A percentile compares a stretch with the other conserved stretches of the same genome.
These are phyloP conservation scores for Rhyacichthys aspro DNA, from an alignment of 2,797 vertebrate genomes.

Conservation along the genomic window DNA sequence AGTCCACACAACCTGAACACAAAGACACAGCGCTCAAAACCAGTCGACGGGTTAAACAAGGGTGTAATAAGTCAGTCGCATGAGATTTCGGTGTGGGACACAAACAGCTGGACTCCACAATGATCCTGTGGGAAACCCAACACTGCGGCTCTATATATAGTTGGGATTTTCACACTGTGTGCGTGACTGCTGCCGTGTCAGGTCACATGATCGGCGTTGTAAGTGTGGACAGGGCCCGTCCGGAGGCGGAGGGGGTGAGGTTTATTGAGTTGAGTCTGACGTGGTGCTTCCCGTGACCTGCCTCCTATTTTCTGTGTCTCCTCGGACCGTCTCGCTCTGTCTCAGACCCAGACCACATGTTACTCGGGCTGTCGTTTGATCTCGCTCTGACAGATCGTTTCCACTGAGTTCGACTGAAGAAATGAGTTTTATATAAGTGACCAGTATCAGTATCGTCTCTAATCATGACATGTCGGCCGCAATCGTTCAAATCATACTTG, in stretches of 20 bases:
- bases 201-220: conserved; percentile 76
- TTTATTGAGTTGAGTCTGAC: conserved; percentile 69
- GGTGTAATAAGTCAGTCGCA: conserved; percentile 29
- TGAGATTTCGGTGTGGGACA: conserved; percentile 47
- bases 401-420: conserved; percentile 47
- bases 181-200: conserved; percentile 66
- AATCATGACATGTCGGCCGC: conserved; percentile 9
- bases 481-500: too few relatives aligned
- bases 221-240: conserved; percentile 45
- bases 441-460: conserved; percentile 46
- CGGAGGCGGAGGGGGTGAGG: conserved; percentile 43
- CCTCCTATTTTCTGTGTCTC: conserved; percentile 64
- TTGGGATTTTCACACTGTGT: conserved; percentile 69
- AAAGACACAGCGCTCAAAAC: conserved; percentile 9
- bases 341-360: conserved; percentile 60
- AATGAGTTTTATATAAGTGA: conserved; percentile 58
- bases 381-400: conserved; percentile 41
- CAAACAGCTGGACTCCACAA: conserved; percentile 61
- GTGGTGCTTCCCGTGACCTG: conserved; percentile 69
- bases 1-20: conserved; percentile 7
- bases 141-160: conserved; percentile 76
- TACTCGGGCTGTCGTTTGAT: conserved; percentile 69
- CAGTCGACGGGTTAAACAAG: conserved; percentile 12
- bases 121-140: conserved; percentile 72
- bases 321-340: conserved; percentile 51